These are phyloP conservation scores for Eugnorisma glareosa DNA, from an alignment of 2,888 invertebrate genomes.

Conservation along the genomic window DNA sequence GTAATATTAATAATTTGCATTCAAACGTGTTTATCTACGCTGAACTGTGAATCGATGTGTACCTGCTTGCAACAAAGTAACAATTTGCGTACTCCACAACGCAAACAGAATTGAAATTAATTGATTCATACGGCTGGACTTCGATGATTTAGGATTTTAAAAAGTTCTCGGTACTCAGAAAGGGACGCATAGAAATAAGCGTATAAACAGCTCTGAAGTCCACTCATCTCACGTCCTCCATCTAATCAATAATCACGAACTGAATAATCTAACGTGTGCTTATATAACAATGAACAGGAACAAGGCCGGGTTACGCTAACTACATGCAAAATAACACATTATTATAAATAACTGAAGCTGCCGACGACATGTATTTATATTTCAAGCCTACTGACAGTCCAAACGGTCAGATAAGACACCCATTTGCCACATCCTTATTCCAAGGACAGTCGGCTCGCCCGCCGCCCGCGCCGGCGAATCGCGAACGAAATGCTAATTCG, in stretches of 20 bases:
- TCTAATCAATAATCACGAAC: conserved; percentile 70
- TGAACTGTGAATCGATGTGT: conserved; percentile 35
- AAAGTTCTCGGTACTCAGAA: conserved; percentile 32
- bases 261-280: conserved; percentile 67
- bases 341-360: conserved; percentile 62
- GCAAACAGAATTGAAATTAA: conserved; percentile 42
- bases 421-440: conserved; percentile 87
- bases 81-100: conserved; percentile 30
- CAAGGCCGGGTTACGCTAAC: conserved; percentile 59
- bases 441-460: conserved; percentile 83
- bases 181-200: conserved; percentile 52
- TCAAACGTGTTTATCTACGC: conserved; percentile 45
- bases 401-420: conserved; percentile 80
- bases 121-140: conserved; percentile 40
- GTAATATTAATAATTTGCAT: conserved; percentile 64
- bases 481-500: conserved; percentile 87
- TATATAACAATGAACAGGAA: conserved; percentile 70
- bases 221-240: conserved; percentile 63
- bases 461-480: conserved; percentile 74
- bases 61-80: conserved; percentile 45
- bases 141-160: conserved; percentile 38
- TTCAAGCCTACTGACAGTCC: conserved; percentile 72
- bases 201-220: conserved; percentile 50
- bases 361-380: conserved; percentile 63
- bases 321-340: conserved; percentile 69